Base-by-base conservation (phyloP, 2,888 invertebrate species). In the Bellardia pandia region DNA sequence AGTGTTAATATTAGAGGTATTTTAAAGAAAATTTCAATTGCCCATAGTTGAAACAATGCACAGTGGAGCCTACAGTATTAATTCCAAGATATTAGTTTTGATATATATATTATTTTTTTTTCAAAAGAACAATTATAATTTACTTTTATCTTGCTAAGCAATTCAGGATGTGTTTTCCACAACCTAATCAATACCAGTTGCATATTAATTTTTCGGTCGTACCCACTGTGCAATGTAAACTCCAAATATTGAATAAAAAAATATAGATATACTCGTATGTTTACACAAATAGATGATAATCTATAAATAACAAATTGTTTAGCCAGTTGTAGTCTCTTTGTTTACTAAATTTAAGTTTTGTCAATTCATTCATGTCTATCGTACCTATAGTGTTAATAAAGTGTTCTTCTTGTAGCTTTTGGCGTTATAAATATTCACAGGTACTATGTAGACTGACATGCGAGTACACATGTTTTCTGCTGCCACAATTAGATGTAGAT, bases 321-420 rank as follows among this genome's bases (percentile, higher is more conserved):
- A 64, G 64, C 14, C 64, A 37, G 8, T 64, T 64, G 37, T 64
- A 11, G n/a, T 40, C 40, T n/a, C 7, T 64, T 37, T 37, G 40
- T 8, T 40, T 37, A 64, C 9, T 16, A n/a, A 16, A 64, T 40
- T 64, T 64, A 4, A 1, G 13, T 64, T 64, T 64, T 64, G 64
- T 64, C 37, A 64, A 64, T 40, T 64, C 64, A 64, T 64, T 58
- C 58, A 58, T 60, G 37, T 60, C 60, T 33, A 37, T 16, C 60
- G 60, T 9, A 7, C 23, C 23, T 23, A 23, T 56, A 23, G 56
- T 56, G 11, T 60, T 33, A 60, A 37, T 60, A 60, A 37, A 23
- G 33, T 37, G 3, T 60, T 60, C 7, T 58, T 58, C 14, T 60
- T 60, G 60, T 60, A 60, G 23, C n/a, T 56, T 56, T 56, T 56